Evolutionary conservation across 2,113 vertebrate genomes (phyloP).

Genomic region (Otolemur garnettii): DNA sequence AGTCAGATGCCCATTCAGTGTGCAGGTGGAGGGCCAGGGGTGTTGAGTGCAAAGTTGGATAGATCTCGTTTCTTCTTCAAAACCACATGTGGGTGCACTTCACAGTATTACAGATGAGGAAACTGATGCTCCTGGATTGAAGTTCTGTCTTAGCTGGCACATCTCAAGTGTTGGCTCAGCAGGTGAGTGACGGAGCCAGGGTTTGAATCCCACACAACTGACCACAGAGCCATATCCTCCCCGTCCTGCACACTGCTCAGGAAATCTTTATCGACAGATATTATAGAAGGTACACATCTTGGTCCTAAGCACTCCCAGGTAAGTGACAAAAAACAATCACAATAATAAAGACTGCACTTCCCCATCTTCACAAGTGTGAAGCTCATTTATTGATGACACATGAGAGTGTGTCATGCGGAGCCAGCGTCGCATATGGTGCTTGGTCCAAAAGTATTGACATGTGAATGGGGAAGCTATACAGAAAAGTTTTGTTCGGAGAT

Average conservation of each 20-base stretch:
- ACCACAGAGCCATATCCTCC: neutral
- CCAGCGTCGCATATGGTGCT: rapidly evolving
- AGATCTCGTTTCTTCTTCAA: neutral
- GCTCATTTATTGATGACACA: rapidly evolving
- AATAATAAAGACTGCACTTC: neutral
- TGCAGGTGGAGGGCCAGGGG: neutral
- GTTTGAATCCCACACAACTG: neutral
- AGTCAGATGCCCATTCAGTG: neutral
- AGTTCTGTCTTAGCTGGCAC: neutral
- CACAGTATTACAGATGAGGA: neutral
- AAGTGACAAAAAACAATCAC: neutral
- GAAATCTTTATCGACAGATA: neutral
- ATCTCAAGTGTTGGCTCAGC: neutral
- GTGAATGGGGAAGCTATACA: rapidly evolving
- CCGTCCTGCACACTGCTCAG: neutral
- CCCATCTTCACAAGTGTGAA: neutral
- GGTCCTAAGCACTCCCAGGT: neutral
- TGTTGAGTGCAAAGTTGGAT: no score
- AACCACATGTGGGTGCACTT: neutral
- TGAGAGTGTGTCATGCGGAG: rapidly evolving
- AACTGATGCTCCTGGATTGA: neutral
- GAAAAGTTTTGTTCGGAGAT: neutral
- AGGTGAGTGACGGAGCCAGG: neutral
- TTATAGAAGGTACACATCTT: neutral
- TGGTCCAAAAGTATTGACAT: rapidly evolving